phyloP scores from a whole-genome alignment of 2,113 vertebrate species.

The Coptodon bakossiorum region DNA sequence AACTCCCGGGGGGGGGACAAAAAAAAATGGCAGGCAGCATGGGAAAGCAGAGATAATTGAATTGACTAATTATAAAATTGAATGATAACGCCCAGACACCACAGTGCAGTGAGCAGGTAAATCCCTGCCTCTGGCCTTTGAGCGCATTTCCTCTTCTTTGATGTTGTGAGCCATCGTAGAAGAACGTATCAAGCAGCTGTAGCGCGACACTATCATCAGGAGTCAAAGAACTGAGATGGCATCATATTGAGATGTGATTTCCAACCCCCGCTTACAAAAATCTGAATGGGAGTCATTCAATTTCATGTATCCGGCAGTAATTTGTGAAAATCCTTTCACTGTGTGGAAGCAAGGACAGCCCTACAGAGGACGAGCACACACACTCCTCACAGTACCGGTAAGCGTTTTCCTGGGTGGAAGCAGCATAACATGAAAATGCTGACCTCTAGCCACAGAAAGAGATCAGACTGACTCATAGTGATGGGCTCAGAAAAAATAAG shows the following conservation, averaged over 20 bases:
- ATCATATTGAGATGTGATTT: background rate
- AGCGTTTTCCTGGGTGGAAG: conserved; percentile 15
- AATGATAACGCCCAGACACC: background rate
- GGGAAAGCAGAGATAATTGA: background rate
- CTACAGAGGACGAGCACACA: background rate
- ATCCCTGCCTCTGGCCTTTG: background rate
- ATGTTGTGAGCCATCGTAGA: background rate
- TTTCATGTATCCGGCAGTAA: background rate
- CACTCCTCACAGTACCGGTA: background rate
- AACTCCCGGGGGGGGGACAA: rapidly evolving
- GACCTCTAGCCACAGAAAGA: conserved; percentile 24
- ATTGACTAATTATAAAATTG: background rate
- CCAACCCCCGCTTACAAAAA: background rate
- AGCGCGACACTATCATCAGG: background rate
- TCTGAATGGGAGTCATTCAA: background rate
- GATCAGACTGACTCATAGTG: conserved; percentile 25
- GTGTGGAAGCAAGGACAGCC: background rate
- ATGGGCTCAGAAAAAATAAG: background rate
- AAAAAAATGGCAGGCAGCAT: background rate
- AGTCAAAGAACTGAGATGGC: background rate
- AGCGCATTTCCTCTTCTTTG: background rate
- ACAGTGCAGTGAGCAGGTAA: background rate
- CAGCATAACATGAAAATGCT: conserved; percentile 22
- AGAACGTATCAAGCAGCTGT: background rate
- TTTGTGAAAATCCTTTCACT: background rate